Percentiles rank a stretch among this genome's conserved stretches.
Conservation (phyloP, 1,140 invertebrate species). For the Thaumatotibia leucotreta region DNA sequence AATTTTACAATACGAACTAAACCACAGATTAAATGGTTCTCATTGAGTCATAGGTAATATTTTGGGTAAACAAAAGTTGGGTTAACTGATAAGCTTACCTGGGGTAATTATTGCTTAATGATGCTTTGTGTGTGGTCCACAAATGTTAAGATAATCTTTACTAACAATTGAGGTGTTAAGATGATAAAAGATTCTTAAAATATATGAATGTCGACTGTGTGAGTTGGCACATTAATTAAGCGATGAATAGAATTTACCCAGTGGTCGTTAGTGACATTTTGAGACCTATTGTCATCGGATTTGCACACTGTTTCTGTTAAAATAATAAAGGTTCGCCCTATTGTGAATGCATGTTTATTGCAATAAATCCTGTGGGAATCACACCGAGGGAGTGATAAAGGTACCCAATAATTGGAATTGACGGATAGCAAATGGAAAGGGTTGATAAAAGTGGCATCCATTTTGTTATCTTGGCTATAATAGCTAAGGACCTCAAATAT, state of each 20-base stretch:
- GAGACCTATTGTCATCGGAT: background rate
- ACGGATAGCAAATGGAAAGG: background rate
- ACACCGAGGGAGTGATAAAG: background rate
- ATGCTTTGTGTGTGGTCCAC: background rate
- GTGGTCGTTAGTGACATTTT: background rate
- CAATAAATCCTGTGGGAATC: background rate
- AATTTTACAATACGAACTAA: background rate
- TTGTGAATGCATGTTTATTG: background rate
- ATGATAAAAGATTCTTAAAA: background rate
- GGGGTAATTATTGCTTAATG: background rate
- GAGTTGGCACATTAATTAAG: background rate
- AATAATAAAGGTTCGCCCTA: background rate
- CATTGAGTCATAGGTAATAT: background rate
- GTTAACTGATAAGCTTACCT: background rate
- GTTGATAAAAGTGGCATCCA: background rate
- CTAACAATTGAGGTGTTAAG: background rate
- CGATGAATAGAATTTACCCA: background rate
- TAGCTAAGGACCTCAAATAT: too few relatives aligned
- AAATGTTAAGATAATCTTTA: background rate
- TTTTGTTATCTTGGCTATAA: too few relatives aligned
- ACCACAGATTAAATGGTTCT: background rate
- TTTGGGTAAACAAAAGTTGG: background rate
- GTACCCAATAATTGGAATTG: background rate
- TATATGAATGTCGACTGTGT: background rate
- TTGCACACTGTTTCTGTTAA: background rate